Conservation (phyloP, 2,888 invertebrate species). For the Hipparchia semele region DNA sequence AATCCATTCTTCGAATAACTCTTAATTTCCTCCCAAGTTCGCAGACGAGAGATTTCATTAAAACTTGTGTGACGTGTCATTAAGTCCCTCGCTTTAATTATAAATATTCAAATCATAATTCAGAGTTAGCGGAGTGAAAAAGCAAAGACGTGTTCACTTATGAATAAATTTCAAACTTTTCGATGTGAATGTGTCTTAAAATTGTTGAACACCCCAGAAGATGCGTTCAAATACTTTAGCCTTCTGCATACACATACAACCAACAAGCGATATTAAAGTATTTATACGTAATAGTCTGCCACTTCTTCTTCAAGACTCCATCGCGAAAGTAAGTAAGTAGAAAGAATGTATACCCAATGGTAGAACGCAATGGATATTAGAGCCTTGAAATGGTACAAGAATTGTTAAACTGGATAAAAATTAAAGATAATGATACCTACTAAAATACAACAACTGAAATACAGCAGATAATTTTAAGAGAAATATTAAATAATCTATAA, state of each 20-base stretch:
- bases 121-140: constrained; percentile 64
- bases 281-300: too few relatives aligned
- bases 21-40: constrained; percentile 71
- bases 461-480: neutral
- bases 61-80: constrained; percentile 81
- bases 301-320: too few relatives aligned
- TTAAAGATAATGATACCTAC: neutral
- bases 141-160: constrained; percentile 71
- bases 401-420: neutral
- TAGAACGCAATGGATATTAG: too few relatives aligned
- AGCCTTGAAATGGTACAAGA: neutral
- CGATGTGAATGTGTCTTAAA: constrained; percentile 43
- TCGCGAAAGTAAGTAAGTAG: too few relatives aligned
- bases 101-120: constrained; percentile 80
- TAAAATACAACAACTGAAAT: too few relatives aligned
- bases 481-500: neutral
- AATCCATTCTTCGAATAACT: constrained; percentile 65
- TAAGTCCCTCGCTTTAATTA: constrained; percentile 72
- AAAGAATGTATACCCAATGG: too few relatives aligned
- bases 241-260: neutral
- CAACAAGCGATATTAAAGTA: too few relatives aligned
- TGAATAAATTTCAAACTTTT: constrained; percentile 64
- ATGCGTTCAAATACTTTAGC: neutral
- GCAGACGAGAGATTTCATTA: constrained; percentile 75
- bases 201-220: constrained; percentile 34